Evolutionary conservation across 2,113 vertebrate genomes (phyloP).

Genomic region (Neolamprologus devosi): DNA sequence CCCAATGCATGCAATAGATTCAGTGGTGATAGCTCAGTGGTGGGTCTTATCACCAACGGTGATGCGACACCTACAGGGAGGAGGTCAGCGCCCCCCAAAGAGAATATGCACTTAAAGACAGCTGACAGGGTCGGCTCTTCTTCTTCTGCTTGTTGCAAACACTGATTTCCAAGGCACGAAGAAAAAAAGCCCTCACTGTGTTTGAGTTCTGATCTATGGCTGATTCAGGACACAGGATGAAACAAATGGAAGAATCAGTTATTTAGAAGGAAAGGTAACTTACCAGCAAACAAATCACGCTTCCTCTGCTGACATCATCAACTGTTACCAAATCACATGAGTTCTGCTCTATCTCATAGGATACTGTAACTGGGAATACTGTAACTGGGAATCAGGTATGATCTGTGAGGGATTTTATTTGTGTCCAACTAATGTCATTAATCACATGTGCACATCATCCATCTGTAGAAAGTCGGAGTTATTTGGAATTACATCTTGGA

Average conservation of each 20-base stretch:
- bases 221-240: accelerated
- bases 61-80: too few species aligned
- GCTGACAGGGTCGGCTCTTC: background rate
- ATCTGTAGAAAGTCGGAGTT: background rate
- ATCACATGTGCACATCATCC: background rate
- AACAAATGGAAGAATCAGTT: background rate
- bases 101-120: background rate
- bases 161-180: background rate
- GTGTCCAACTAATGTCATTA: background rate
- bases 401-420: background rate
- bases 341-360: background rate
- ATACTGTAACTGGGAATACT: background rate
- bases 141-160: background rate
- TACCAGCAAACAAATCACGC: accelerated
- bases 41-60: too few species aligned
- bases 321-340: background rate
- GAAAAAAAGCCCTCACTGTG: background rate
- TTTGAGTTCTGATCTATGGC: background rate
- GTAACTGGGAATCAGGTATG: background rate
- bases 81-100: too few species aligned
- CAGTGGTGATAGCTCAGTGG: too few species aligned
- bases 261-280: background rate
- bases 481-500: background rate
- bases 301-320: accelerated
- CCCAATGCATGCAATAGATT: too few species aligned